Percentiles rank a stretch among this genome's conserved stretches.
Evolutionary conservation across 1,140 invertebrate genomes (phyloP).

Genomic region (Lamellibrachia luymesi): DNA sequence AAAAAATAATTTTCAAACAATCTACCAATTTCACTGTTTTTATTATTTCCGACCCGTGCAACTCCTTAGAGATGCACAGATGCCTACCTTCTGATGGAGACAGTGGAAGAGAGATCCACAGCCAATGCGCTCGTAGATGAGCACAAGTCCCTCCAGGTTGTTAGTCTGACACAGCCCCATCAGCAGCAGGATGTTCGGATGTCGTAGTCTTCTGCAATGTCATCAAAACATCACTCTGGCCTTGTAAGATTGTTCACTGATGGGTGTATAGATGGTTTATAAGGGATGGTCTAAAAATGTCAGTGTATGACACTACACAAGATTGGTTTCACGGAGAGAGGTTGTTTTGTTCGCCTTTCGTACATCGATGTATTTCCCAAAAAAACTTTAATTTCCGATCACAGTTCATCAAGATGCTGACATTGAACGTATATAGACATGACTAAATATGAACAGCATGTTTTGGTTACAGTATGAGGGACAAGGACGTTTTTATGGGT

Average conservation of each 20-base stretch:
- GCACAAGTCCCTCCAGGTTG: conserved; percentile 50
- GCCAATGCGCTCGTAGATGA: conserved; percentile 55
- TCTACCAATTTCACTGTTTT: too few species aligned
- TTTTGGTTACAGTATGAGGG: too few species aligned
- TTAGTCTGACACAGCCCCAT: conserved; percentile 56
- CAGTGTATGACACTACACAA: too few species aligned
- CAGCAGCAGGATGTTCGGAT: conserved; percentile 54
- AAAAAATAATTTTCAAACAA: too few species aligned
- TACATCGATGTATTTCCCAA: too few species aligned
- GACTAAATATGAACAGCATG: too few species aligned
- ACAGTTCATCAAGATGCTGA: too few species aligned
- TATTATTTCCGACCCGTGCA: too few species aligned
- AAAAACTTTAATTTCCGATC: too few species aligned
- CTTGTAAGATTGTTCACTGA: not conserved
- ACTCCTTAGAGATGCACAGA: not conserved
- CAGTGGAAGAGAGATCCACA: conserved; percentile 54
- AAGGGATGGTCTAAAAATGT: not conserved
- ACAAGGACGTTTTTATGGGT: not conserved
- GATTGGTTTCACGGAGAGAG: too few species aligned
- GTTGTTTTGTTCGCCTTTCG: too few species aligned
- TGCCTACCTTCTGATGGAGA: conserved; percentile 44
- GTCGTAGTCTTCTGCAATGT: conserved; percentile 45
- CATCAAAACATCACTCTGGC: not conserved
- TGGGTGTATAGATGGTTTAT: not conserved
- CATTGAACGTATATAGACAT: too few species aligned